Conservation (phyloP, 2,888 invertebrate species). For the Agrilus mali region DNA sequence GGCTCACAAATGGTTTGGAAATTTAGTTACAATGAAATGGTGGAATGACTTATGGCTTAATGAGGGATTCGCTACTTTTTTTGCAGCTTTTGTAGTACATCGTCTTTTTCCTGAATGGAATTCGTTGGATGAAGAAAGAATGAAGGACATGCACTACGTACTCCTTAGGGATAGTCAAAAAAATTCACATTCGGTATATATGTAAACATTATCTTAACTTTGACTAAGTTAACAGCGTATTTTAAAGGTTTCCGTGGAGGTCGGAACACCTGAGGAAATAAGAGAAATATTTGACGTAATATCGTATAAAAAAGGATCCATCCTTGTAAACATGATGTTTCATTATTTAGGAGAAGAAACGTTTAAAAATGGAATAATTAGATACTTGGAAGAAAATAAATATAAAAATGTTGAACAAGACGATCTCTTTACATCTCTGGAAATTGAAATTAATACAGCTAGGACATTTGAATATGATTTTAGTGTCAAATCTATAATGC, state of each 20-base stretch:
- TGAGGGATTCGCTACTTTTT: constrained; percentile 64
- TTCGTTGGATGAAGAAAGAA: constrained; percentile 43
- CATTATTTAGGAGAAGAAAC: constrained; percentile 67
- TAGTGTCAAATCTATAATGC: constrained; percentile 64
- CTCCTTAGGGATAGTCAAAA: constrained; percentile 57
- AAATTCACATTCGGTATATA: constrained; percentile 63
- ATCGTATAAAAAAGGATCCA: constrained; percentile 74
- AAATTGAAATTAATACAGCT: constrained; percentile 39
- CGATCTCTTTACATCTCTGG: constrained; percentile 71
- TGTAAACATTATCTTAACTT: no score
- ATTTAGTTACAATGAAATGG: constrained; percentile 72
- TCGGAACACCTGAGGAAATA: constrained; percentile 66
- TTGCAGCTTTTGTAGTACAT: constrained; percentile 44
- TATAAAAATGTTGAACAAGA: constrained; percentile 71
- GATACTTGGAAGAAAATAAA: constrained; percentile 50
- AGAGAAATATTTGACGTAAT: constrained; percentile 75
- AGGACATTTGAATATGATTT: constrained; percentile 40
- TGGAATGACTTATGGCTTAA: constrained; percentile 73
- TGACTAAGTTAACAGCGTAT: no score
- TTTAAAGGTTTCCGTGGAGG: constrained; percentile 49
- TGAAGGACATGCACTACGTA: constrained; percentile 45
- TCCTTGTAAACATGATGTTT: constrained; percentile 85
- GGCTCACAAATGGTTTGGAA: constrained; percentile 69
- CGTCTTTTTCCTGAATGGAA: constrained; percentile 55
- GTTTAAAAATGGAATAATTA: constrained; percentile 55